Conservation (phyloP, 2,888 invertebrate genomes). For the Drosophila prolongata region DNA sequence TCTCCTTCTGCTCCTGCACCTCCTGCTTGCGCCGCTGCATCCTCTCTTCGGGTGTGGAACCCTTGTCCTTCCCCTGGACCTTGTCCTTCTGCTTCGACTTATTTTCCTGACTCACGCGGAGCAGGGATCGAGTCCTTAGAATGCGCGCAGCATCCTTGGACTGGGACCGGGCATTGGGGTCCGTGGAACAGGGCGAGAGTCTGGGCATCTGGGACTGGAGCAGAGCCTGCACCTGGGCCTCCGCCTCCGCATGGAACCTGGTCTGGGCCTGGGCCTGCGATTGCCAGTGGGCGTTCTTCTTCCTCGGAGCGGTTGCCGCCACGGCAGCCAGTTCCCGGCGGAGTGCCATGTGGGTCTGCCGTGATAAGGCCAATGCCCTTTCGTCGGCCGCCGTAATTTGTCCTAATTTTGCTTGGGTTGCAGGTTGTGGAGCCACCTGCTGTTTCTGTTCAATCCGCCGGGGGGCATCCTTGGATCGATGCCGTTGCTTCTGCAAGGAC, state of each 20-base stretch:
- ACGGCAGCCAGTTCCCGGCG: slow-evolving; percentile 45
- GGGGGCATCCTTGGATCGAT: neutral
- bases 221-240: slow-evolving; percentile 17
- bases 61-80: neutral
- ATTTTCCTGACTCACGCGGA: neutral
- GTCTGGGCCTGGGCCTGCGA: slow-evolving; percentile 11
- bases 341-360: slow-evolving; percentile 8
- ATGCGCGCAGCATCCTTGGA: too few relatives aligned
- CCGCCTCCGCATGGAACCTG: slow-evolving; percentile 13
- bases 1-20: neutral
- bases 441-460: too few relatives aligned
- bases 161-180: too few relatives aligned
- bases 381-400: too few relatives aligned
- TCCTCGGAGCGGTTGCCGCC: slow-evolving; percentile 42
- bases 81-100: neutral
- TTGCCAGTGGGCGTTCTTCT: slow-evolving; percentile 39
- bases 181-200: too few relatives aligned
- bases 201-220: slow-evolving; percentile 5
- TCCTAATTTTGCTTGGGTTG: too few relatives aligned
- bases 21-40: neutral
- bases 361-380: neutral
- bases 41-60: neutral
- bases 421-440: too few relatives aligned
- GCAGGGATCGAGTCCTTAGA: neutral
- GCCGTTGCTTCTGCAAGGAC: neutral